Base-by-base conservation (phyloP, 2,888 invertebrate genomes). In the Strigamia transsilvanica region DNA sequence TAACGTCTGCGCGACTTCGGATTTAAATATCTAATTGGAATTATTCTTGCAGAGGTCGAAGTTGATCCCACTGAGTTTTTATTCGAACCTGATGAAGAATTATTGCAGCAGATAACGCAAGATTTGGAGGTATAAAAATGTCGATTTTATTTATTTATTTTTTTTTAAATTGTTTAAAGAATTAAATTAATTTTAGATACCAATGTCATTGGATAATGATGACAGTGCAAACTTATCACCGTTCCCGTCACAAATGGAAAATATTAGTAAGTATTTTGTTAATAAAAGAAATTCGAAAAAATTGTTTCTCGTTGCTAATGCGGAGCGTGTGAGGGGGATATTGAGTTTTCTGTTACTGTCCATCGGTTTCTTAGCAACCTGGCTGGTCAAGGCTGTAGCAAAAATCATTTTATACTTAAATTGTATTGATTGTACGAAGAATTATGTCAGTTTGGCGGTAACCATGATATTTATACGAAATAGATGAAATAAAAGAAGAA, bases 61-160 rank as follows among this genome's bases (percentile, higher is more conserved):
- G 77, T 77, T 23, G 77, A 77, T 23, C 77, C 77, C 0, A 21
- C 3, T 77, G 85, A 86, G 78, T 84, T 83, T 51, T 82, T 83
- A 21, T 42, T 85, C 12, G 79, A 83, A 13, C 83, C 83, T 23
- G 84, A 85, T 38, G 85, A 85, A 79, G 85, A 85, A 51, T 83
- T 85, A 51, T 83, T 86, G 23, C 85, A 85, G 73, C 85, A 85
- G 32, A 82, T 86, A 0, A 83, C 84, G 38, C 83, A 83, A 81
- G 85, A 85, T 82, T 84, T 86, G 80, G 85, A 85, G 84, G 86
- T 85, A 84, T 56, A 32, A 27, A n/a, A 27, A 6, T 51, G 7
- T 51, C 15, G 6, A 46, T 2, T 46, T 46, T 12, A 46, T 15
- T 46, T 46, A 51, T 73, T 15, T 32, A 38, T 56, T n/a, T 46